Evolutionary conservation across 2,888 invertebrate genomes (phyloP), one percentile per base, ranked within the genome.

Genomic region (Noctua comes): DNA sequence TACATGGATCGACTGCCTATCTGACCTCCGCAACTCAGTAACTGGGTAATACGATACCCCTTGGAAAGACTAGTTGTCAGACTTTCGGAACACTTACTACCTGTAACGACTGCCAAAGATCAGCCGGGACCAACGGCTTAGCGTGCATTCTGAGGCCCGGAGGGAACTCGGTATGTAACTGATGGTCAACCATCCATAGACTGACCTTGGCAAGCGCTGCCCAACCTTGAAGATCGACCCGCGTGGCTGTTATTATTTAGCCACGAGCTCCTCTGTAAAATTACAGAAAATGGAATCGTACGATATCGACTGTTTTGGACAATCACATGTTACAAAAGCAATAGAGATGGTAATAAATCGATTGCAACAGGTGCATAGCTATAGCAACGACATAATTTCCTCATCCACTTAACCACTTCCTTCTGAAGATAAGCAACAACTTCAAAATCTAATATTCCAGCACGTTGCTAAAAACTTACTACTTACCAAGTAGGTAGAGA

Each of bases 361-460:
- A 82, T 74, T 62, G 36, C 27, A 79, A 48, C 59, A 68, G 46
- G 18, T 74, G 40, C 27, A 68, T 43, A 62, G 16, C 13, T 62
- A 69, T n/a, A 36, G 36, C 36, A 72, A 71, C 36, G 24, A 59
- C n/a, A 80, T 18, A 31, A n/a, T 80, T 83, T 86, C 46, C 31
- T 18, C 51, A 46, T 1, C 0, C 48, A 40, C 43, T 82, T 76
- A 36, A 86, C 11, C 31, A 73, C 64, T 82, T 86, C 76, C 64
- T 68, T n/a, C 24, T 57, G 18, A 51, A 68, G 66, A 80, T 85
- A 71, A 74, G 82, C 62, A 62, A 54, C 4, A 64, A 68, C 46
- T 46, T 18, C 40, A 71, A 71, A 71, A 59, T 51, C 11, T 6
- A 13, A 27, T 48, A 70, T 69, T 62, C 36, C 16, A 64, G 48